Evolutionary conservation across 2,113 vertebrate genomes (phyloP).

Genomic region (Catharus minimus): DNA sequence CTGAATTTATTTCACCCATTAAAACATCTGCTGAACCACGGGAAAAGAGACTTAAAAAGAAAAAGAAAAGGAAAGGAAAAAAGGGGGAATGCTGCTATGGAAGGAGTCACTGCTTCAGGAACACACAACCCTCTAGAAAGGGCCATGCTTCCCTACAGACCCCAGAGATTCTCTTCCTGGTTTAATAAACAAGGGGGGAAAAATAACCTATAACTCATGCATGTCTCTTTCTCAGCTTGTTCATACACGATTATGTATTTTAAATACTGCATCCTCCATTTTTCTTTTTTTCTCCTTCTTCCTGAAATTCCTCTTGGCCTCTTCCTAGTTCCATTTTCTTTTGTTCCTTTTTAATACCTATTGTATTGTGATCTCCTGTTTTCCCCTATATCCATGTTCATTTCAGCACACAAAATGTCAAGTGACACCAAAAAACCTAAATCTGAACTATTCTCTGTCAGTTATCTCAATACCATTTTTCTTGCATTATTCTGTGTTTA

Average conservation of each 20-base stretch:
- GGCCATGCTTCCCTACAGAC: background rate
- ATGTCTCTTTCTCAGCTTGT: background rate
- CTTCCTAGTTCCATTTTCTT: background rate
- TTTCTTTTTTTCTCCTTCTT: background rate
- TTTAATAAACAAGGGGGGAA: background rate
- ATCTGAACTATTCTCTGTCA: background rate
- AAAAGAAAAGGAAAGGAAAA: rapidly evolving
- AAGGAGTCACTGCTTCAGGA: background rate
- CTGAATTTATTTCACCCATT: background rate
- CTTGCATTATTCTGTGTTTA: background rate
- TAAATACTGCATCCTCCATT: background rate
- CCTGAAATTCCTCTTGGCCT: background rate
- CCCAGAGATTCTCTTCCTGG: background rate
- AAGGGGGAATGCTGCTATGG: background rate
- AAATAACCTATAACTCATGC: background rate
- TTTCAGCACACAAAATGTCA: background rate
- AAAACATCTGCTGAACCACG: background rate
- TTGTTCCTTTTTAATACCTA: background rate
- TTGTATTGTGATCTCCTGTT: background rate
- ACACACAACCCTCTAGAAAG: background rate
- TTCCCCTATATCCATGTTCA: background rate
- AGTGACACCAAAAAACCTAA: background rate
- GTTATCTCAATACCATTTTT: background rate
- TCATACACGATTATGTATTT: background rate
- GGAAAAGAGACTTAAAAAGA: background rate